phyloP scores from a whole-genome alignment of 2,888 invertebrate genomes.

The Metallyticus violacea region DNA sequence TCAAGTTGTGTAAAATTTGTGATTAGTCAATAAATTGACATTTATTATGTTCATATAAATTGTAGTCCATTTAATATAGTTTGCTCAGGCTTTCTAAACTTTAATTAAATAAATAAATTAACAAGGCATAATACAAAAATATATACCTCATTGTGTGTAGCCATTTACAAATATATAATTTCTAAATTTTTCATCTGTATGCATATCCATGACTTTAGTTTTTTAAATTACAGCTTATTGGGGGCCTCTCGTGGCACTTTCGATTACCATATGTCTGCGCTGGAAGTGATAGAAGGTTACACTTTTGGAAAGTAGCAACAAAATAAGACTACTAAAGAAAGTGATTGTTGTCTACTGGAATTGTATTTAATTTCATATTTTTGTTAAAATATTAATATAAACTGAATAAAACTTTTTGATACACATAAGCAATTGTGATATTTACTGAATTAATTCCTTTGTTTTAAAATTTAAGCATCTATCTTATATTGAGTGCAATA shows the following conservation, averaged over 20 bases:
- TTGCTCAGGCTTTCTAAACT: too few relatives aligned
- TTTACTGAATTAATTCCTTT: too few relatives aligned
- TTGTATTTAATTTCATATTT: not conserved
- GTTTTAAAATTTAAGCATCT: too few relatives aligned
- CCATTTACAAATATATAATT: not conserved
- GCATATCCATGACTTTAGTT: not conserved
- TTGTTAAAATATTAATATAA: too few relatives aligned
- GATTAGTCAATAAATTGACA: too few relatives aligned
- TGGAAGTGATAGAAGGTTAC: constrained; percentile 58
- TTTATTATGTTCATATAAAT: not conserved
- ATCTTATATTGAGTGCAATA: too few relatives aligned
- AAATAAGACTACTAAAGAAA: constrained; percentile 39
- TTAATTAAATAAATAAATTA: too few relatives aligned
- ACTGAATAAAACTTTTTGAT: too few relatives aligned
- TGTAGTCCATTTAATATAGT: not conserved
- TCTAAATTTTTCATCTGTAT: not conserved
- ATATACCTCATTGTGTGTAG: not conserved
- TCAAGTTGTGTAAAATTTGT: too few relatives aligned
- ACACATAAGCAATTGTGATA: too few relatives aligned
- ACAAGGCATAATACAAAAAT: not conserved
- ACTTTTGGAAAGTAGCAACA: constrained; percentile 58
- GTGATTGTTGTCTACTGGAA: not conserved
- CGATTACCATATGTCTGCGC: constrained; percentile 58
- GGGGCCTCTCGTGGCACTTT: constrained; percentile 63
- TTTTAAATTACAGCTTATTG: constrained; percentile 45